A percentile compares a stretch with the other conserved stretches of the same genome.
Conservation (phyloP, 2,888 invertebrate species). For the Athrips mouffetella region DNA sequence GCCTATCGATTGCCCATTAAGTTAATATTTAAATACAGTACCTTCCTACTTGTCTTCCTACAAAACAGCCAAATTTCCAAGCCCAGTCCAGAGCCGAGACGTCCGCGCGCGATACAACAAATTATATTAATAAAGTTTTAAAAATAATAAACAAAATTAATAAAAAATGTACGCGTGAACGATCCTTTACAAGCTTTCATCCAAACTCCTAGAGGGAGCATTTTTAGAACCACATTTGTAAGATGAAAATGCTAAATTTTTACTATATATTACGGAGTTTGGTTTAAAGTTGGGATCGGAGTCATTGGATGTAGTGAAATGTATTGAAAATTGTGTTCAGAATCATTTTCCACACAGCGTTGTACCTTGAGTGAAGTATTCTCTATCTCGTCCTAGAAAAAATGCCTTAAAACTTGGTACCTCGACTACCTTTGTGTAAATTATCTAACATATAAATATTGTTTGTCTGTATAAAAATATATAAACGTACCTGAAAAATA, state of each 20-base stretch:
- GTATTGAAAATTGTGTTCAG: slow-evolving; percentile 66
- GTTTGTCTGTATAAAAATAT: not conserved
- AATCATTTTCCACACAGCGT: slow-evolving; percentile 53
- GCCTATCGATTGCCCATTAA: no score
- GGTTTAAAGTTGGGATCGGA: slow-evolving; percentile 38
- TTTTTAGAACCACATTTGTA: slow-evolving; percentile 46
- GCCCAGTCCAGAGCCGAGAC: slow-evolving; percentile 46
- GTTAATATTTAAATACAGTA: slow-evolving; percentile 22
- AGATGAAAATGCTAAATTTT: slow-evolving; percentile 49
- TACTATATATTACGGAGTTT: slow-evolving; percentile 41
- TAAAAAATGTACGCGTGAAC: slow-evolving; percentile 71
- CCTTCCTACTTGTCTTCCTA: slow-evolving; percentile 71
- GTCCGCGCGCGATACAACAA: slow-evolving; percentile 68
- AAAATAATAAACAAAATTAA: slow-evolving; percentile 72
- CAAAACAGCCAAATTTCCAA: slow-evolving; percentile 45
- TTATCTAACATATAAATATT: not conserved
- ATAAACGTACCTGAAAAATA: not conserved
- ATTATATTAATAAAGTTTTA: slow-evolving; percentile 78
- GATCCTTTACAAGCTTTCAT: slow-evolving; percentile 36
- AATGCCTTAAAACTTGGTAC: no score
- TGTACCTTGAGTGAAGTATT: slow-evolving; percentile 55
- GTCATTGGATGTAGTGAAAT: slow-evolving; percentile 67
- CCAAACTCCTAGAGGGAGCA: slow-evolving; percentile 51
- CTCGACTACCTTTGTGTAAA: no score
- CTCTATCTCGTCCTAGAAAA: not conserved